Conservation (phyloP, 1,140 invertebrate species). For the Matsumurasca onukii region DNA sequence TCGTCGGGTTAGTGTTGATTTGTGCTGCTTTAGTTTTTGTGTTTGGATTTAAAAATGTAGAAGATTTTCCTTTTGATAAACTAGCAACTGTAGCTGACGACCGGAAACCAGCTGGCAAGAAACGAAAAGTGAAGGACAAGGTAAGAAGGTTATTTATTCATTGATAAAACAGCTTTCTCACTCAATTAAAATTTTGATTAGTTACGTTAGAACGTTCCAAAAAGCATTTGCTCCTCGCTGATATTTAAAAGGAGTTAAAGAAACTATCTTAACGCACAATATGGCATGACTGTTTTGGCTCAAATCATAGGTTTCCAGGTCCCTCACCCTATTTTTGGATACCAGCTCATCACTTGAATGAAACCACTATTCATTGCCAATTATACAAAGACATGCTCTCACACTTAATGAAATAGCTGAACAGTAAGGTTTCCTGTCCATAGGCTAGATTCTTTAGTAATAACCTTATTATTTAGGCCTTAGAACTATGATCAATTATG, state of each 20-base stretch:
- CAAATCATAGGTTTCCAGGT: neutral
- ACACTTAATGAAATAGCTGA: too few species aligned
- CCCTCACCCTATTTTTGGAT: conserved; percentile 7
- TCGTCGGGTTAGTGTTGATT: conserved; percentile 51
- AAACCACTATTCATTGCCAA: too few species aligned
- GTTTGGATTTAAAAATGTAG: conserved; percentile 70
- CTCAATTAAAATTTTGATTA: neutral
- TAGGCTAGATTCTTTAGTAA: too few species aligned
- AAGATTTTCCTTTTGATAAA: conserved; percentile 70
- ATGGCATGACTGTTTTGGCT: too few species aligned
- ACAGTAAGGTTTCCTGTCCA: too few species aligned
- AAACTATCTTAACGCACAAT: too few species aligned
- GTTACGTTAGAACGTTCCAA: neutral
- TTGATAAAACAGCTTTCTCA: neutral
- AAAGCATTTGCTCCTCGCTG: too few species aligned
- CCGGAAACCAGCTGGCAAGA: conserved; percentile 63
- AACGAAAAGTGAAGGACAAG: conserved; percentile 70
- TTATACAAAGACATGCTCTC: too few species aligned
- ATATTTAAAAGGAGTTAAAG: too few species aligned
- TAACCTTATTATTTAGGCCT: too few species aligned
- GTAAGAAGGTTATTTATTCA: conserved; percentile 50
- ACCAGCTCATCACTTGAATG: neutral
- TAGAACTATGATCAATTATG: too few species aligned
- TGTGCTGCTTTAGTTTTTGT: conserved; percentile 64
- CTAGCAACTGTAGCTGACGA: conserved; percentile 57